Evolutionary conservation across 2,888 invertebrate genomes (phyloP), one percentile per base, ranked within the genome.

Genomic region (Macropis europaea): DNA sequence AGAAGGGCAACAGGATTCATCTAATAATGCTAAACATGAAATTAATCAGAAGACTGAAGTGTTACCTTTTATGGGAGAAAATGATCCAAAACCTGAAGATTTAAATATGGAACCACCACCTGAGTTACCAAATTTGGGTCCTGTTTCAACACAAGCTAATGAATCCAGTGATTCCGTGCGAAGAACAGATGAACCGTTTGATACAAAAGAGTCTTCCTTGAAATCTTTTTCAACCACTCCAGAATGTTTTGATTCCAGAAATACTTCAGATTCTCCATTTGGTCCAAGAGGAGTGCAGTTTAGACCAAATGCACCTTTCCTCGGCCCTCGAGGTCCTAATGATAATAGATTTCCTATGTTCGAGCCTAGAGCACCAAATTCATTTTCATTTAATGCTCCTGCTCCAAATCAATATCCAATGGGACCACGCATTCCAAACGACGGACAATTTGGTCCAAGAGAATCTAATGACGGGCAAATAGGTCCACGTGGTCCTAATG

Each of bases 31-130:
- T 19, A 47, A 19, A 1, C 13, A 13, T 47, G 45, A 11, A 19
- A 13, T 3, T 15, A n/a, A 22, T 1, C 82, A 82, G 50, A 84
- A 85, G 42, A 15, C 80, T 2, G 84, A 88, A 24, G 84, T 67
- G 5, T 66, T 90, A 11, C 89, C 89, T 0, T 89, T 89, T 34
- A 88, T 89, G 87, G 87, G 86, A 0, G 87, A 86, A 45, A 88
- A 87, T 59, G 89, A 89, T 81, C 85, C 87, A 1, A 87, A 84
- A 64, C 87, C 87, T 2, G 86, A 87, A 61, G 89, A 89, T 54
- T 66, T 88, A 24, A 89, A 90, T 48, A 86, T 88, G 84, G 87
- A 89, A 71, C 89, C 88, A 17, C 88, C 88, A 2, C 87, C 88
- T 5, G 88, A 89, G 57, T 77, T 88, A 43, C 89, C 88, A 2